These are phyloP conservation scores for Pilophorus perplexus DNA, from an alignment of 2,888 invertebrate species.

Conservation along the genomic window DNA sequence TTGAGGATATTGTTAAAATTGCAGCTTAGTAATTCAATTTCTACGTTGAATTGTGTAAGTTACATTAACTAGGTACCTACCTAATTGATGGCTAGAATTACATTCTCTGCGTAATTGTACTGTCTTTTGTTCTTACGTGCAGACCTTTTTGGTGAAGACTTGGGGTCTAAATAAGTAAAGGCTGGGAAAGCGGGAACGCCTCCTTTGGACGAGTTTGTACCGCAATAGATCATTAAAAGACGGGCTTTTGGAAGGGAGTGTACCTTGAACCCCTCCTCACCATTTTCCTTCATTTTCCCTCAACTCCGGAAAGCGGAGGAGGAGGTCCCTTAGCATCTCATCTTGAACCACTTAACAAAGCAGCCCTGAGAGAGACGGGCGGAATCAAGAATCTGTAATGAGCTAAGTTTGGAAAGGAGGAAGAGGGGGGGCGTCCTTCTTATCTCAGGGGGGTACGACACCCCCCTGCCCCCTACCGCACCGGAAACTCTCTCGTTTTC, in stretches of 20 bases:
- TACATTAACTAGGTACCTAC: no score
- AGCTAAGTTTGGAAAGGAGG: conserved; percentile 48
- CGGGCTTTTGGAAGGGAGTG: conserved; percentile 22
- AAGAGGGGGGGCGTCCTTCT: conserved; percentile 45
- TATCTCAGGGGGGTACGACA: conserved; percentile 35
- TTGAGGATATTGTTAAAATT: no score
- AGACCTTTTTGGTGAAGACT: no score
- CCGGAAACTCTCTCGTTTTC: not conserved
- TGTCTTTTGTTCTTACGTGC: no score
- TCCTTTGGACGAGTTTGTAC: conserved; percentile 5
- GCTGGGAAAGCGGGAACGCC: no score
- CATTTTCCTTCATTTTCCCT: not conserved
- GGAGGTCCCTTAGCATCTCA: conserved; percentile 43
- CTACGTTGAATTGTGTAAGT: no score
- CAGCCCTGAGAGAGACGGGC: conserved; percentile 39
- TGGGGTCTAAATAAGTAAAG: no score
- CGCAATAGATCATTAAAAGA: conserved; percentile 19
- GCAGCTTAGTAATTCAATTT: no score
- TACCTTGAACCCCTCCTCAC: conserved; percentile 6
- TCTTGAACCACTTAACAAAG: conserved; percentile 44
- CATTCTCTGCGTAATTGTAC: no score
- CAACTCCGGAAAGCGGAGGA: no score
- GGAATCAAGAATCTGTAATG: conserved; percentile 48
- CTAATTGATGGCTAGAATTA: no score
- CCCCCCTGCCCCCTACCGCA: conserved; percentile 2